Evolutionary conservation across 2,113 vertebrate genomes (phyloP).

Genomic region (Speoplatyrhinus poulsoni): DNA sequence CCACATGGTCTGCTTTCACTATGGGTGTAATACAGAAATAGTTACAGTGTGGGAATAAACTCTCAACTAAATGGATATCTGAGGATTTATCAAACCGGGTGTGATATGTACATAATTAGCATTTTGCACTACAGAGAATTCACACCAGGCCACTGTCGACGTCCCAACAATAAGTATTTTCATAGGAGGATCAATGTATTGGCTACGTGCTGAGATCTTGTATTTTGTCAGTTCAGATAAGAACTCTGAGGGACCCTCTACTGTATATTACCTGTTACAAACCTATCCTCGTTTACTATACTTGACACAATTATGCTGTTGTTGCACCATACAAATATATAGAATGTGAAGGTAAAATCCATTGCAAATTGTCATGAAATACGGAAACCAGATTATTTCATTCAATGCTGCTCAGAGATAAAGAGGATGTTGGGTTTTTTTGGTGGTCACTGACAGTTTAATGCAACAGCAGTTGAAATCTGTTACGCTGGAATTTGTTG

Average conservation of each 20-base stretch:
- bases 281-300: conserved; percentile 5
- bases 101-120: conserved; percentile 23
- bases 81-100: not conserved
- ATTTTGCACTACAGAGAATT: conserved; percentile 56
- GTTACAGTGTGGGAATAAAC: conserved; percentile 22
- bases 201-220: conserved; percentile 5
- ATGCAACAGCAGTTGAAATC: conserved; percentile 44
- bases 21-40: conserved; percentile 26
- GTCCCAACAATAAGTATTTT: not conserved
- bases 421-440: conserved; percentile 62
- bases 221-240: not conserved
- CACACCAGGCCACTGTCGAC: conserved; percentile 8
- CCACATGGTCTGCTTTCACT: conserved; percentile 34
- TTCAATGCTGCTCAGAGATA: conserved; percentile 10
- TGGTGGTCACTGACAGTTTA: conserved; percentile 24
- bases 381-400: conserved; percentile 33
- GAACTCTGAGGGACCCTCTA: not conserved
- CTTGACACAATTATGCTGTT: not conserved
- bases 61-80: conserved; percentile 32
- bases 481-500: not conserved
- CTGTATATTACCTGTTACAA: conserved; percentile 6
- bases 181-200: not conserved
- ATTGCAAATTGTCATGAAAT: conserved; percentile 27
- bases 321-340: not conserved
- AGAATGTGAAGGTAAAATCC: not conserved